Percentiles rank a stretch among this genome's conserved stretches.
Conservation (phyloP, 2,888 invertebrate genomes). For the Lottia gigantea region DNA sequence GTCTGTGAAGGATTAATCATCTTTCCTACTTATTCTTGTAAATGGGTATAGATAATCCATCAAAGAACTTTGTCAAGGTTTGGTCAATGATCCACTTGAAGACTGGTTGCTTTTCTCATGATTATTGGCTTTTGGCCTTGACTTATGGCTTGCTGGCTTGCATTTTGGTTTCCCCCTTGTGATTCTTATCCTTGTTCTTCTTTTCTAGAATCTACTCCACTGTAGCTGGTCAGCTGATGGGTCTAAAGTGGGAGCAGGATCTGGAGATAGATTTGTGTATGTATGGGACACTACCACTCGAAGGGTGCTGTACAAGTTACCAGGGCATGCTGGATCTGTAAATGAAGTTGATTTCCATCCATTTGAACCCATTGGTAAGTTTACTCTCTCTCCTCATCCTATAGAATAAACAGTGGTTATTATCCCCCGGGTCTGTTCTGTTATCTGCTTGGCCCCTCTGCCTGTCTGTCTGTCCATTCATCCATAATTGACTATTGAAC, state of each 20-base stretch:
- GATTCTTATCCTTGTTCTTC: constrained; percentile 21
- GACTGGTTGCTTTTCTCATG: too few relatives aligned
- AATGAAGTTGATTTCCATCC: constrained; percentile 97
- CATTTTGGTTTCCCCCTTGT: too few relatives aligned
- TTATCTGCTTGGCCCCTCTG: too few relatives aligned
- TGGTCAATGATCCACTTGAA: too few relatives aligned
- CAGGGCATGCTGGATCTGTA: constrained; percentile 97
- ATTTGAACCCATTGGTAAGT: constrained; percentile 84
- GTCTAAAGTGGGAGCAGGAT: constrained; percentile 89
- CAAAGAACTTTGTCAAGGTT: too few relatives aligned
- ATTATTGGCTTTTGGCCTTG: too few relatives aligned
- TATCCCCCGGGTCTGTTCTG: neutral
- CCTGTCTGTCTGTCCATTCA: neutral
- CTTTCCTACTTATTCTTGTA: too few relatives aligned
- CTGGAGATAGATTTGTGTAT: constrained; percentile 94
- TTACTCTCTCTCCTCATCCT: neutral
- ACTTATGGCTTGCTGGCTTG: too few relatives aligned
- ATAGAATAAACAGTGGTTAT: neutral
- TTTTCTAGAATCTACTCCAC: constrained; percentile 81
- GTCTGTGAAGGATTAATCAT: too few relatives aligned
- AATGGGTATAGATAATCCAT: too few relatives aligned
- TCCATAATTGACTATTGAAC: too few relatives aligned
- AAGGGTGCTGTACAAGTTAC: constrained; percentile 92
- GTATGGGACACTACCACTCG: constrained; percentile 96
- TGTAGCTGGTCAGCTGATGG: constrained; percentile 96